Evolutionary conservation across 53 echinoderm and acorn worm genomes (phyloP).

Genomic region (Henricia sp.): DNA sequence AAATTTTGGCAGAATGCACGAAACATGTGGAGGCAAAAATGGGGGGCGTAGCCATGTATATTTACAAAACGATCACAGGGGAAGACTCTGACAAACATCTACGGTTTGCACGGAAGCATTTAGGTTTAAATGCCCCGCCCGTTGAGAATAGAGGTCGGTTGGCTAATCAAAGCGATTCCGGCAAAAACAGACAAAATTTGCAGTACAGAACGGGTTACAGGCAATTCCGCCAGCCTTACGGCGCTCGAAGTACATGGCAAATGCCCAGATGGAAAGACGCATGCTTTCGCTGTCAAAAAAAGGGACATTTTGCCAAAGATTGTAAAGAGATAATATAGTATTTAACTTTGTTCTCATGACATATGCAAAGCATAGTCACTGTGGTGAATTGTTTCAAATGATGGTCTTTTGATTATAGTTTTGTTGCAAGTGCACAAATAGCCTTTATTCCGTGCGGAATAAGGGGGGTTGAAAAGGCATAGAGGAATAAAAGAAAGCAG

Average conservation of each 20-base stretch:
- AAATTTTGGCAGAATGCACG: not conserved
- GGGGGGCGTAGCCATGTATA: slow-evolving; percentile 5
- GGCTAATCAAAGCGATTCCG: no score
- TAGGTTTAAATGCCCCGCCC: not conserved
- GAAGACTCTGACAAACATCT: not conserved
- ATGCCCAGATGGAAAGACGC: not conserved
- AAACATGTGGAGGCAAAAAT: slow-evolving; percentile 1
- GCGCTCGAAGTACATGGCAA: not conserved
- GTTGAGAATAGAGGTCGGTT: not conserved
- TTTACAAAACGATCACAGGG: not conserved
- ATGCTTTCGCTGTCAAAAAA: not conserved
- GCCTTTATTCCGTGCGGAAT: not conserved
- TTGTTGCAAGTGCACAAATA: no score
- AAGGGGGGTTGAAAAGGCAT: no score
- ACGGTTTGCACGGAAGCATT: not conserved
- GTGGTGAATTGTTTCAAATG: no score
- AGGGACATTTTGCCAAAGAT: not conserved
- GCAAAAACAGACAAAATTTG: not conserved
- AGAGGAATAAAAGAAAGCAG: no score
- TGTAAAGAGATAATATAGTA: not conserved
- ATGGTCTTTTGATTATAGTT: no score
- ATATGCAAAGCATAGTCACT: no score
- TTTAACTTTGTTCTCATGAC: no score
- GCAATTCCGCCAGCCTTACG: not conserved
- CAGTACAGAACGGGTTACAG: not conserved